A percentile compares a stretch with the other conserved stretches of the same genome.
Conservation (phyloP, 2,113 vertebrate genomes). For the Amblyornis subalaris region DNA sequence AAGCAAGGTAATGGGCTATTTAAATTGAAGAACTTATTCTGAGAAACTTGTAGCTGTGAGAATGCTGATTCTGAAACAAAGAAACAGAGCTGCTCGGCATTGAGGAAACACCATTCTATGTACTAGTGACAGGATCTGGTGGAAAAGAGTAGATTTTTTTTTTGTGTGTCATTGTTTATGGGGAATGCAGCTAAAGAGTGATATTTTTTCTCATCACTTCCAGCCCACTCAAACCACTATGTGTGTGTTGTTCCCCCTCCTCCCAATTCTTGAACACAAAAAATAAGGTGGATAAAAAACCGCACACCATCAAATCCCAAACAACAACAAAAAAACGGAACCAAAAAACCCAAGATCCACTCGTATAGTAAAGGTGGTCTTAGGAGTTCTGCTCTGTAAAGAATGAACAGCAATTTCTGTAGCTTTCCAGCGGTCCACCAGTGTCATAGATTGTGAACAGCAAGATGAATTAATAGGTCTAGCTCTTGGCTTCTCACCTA, state of each 20-base stretch:
- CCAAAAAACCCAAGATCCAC: fast-evolving
- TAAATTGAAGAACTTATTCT: conserved; percentile 2
- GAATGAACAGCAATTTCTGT: background rate
- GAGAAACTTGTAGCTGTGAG: background rate
- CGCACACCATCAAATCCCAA: background rate
- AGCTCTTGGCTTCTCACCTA: background rate
- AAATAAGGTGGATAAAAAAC: background rate
- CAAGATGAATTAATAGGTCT: background rate
- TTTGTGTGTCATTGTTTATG: background rate
- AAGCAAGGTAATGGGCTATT: background rate
- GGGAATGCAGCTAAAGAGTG: background rate
- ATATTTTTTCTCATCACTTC: background rate
- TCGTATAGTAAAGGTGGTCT: background rate
- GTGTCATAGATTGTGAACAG: background rate
- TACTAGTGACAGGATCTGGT: background rate
- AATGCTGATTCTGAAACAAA: conserved; percentile 10
- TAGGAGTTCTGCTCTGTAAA: background rate
- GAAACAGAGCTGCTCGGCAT: background rate
- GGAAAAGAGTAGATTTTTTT: background rate
- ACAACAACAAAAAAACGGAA: background rate
- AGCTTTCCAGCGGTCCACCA: background rate
- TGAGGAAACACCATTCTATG: background rate
- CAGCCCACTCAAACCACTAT: background rate
- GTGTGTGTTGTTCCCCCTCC: background rate
- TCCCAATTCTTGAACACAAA: background rate